A percentile compares a stretch with the other conserved stretches of the same genome.
These are phyloP conservation scores for Cheilosia variabilis DNA, from an alignment of 2,888 invertebrate species.

Conservation along the genomic window DNA sequence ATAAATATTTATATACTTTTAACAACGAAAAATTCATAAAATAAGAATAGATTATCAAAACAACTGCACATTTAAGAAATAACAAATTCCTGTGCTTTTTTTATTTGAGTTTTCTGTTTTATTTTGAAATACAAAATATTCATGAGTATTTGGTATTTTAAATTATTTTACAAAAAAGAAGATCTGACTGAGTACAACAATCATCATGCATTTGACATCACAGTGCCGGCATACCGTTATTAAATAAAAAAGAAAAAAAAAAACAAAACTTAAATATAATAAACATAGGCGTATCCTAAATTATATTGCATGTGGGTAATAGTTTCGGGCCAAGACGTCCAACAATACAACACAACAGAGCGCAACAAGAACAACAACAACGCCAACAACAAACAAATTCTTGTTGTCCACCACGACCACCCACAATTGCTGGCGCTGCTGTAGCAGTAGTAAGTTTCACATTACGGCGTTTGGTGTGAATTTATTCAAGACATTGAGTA, in stretches of 20 bases:
- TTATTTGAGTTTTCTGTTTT: conserved; percentile 21
- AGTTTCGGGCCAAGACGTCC: conserved; percentile 64
- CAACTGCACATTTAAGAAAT: conserved; percentile 20
- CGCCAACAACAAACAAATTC: conserved; percentile 61
- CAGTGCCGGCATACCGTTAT: conserved; percentile 58
- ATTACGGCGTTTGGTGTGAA: conserved; percentile 78
- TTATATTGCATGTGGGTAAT: conserved; percentile 64
- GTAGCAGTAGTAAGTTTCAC: conserved; percentile 73
- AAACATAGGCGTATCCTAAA: conserved; percentile 37
- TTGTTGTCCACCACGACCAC: conserved; percentile 56
- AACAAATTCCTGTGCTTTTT: conserved; percentile 49
- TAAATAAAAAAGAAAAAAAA: conserved; percentile 9
- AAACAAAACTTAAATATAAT: conserved; percentile 28
- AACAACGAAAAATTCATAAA: conserved; percentile 53
- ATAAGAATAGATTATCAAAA: conserved; percentile 13
- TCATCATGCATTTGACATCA: conserved; percentile 56
- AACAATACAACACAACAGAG: conserved; percentile 64
- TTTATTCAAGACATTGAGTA: conserved; percentile 83
- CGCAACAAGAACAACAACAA: conserved; percentile 73
- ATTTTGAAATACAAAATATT: conserved; percentile 51
- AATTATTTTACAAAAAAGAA: conserved; percentile 6
- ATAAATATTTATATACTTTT: conserved; percentile 51
- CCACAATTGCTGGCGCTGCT: conserved; percentile 72
- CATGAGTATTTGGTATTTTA: conserved; percentile 73
- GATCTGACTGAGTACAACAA: conserved; percentile 28